A percentile compares a stretch with the other conserved stretches of the same genome.
Evolutionary conservation across 53 echinoderm and acorn worm species (phyloP).

Genomic region (Henricia sp.): DNA sequence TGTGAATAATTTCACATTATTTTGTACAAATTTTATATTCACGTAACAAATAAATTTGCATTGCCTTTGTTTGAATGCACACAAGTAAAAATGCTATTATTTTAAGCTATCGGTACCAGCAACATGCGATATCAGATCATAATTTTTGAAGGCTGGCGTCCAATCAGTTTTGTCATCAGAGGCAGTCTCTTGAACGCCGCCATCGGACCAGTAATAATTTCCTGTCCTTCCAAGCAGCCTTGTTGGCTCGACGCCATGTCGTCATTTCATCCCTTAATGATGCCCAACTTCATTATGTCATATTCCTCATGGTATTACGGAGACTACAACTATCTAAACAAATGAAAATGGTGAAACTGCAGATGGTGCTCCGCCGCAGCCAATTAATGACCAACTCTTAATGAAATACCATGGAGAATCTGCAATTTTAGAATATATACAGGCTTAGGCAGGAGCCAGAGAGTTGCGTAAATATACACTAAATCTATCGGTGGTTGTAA

Average conservation of each 20-base stretch:
- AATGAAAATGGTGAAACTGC: not conserved
- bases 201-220: conserved; percentile 27
- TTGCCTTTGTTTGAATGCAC: too few species aligned
- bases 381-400: conserved; percentile 52
- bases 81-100: too few species aligned
- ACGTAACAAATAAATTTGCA: too few species aligned
- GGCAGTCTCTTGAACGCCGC: not conserved
- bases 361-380: conserved; percentile 7
- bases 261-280: not conserved
- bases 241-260: not conserved
- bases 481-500: conserved; percentile 33
- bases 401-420: conserved; percentile 39
- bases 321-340: conserved; percentile 5
- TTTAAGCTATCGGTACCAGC: too few species aligned
- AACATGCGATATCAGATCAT: too few species aligned
- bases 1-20: too few species aligned
- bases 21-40: too few species aligned
- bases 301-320: not conserved
- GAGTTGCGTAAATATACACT: not conserved
- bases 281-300: conserved; percentile 7
- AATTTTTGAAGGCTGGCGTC: not conserved
- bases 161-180: conserved; percentile 1
- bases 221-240: not conserved
- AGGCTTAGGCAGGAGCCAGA: not conserved
- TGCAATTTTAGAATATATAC: too few species aligned